phyloP scores from a whole-genome alignment of 1,140 invertebrate species.

The Zophobas atratus region DNA sequence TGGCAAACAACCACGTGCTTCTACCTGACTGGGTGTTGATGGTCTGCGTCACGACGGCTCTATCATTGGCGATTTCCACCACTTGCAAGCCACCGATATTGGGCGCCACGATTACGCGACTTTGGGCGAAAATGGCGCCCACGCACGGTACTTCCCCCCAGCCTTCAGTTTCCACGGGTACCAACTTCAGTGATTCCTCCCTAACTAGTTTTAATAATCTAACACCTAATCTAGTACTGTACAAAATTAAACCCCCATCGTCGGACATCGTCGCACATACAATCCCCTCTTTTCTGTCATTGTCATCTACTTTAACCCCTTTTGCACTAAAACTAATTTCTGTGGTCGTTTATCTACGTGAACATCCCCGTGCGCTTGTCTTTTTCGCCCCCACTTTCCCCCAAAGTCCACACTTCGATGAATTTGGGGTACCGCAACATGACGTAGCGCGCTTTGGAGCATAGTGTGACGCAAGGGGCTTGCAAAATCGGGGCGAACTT shows the following conservation, averaged over 20 bases:
- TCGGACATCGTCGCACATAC: conserved; percentile 78
- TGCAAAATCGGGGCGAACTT: conserved; percentile 82
- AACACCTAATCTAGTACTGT: conserved; percentile 78
- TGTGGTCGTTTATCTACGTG: conserved; percentile 71
- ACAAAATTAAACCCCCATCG: conserved; percentile 79
- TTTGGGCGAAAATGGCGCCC: conserved; percentile 29
- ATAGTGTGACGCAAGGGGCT: conserved; percentile 74
- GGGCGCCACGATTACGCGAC: conserved; percentile 44
- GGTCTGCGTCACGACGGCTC: conserved; percentile 53
- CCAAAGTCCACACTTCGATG: conserved; percentile 74
- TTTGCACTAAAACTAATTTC: conserved; percentile 75
- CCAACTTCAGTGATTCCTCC: conserved; percentile 67
- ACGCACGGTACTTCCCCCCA: conserved; percentile 64
- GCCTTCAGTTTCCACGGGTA: conserved; percentile 68
- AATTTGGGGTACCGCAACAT: conserved; percentile 80
- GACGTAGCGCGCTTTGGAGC: conserved; percentile 73
- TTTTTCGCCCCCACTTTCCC: conserved; percentile 57
- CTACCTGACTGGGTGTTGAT: conserved; percentile 53
- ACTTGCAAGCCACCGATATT: conserved; percentile 58
- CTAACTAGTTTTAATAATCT: conserved; percentile 78
- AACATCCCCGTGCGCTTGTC: conserved; percentile 56
- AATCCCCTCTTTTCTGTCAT: conserved; percentile 77
- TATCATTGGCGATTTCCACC: conserved; percentile 55
- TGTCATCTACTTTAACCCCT: conserved; percentile 59
- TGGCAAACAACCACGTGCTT: not conserved